phyloP scores from a whole-genome alignment of 2,113 vertebrate genomes.

The Erinaceus europaeus region DNA sequence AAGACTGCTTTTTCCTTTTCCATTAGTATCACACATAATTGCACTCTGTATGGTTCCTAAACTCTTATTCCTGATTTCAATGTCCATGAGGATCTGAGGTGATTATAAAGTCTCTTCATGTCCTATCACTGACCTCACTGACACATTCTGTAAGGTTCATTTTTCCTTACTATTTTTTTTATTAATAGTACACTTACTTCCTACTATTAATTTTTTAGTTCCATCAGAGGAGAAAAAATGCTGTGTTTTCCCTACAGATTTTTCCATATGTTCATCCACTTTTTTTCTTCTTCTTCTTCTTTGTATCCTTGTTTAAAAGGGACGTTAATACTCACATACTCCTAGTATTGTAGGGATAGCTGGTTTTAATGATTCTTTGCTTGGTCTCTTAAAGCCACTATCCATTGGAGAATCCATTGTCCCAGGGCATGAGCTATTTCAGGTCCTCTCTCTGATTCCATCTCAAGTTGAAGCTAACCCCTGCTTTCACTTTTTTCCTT shows the following conservation, averaged over 20 bases:
- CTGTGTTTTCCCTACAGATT: constrained; percentile 68
- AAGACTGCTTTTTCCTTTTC: constrained; percentile 78
- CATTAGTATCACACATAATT: constrained; percentile 76
- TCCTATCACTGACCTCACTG: constrained; percentile 60
- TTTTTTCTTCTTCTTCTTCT: constrained; percentile 40
- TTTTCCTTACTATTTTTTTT: constrained; percentile 53
- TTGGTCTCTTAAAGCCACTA: constrained; percentile 13
- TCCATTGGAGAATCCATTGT: not conserved
- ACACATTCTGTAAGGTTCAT: constrained; percentile 34
- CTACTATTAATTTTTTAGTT: constrained; percentile 64
- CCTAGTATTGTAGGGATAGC: not conserved
- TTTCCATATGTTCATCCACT: constrained; percentile 64
- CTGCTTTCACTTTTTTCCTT: not conserved
- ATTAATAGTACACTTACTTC: constrained; percentile 10
- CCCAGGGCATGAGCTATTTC: not conserved
- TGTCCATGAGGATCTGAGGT: constrained; percentile 53
- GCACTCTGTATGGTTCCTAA: constrained; percentile 76
- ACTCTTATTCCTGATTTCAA: constrained; percentile 58
- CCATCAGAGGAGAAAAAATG: constrained; percentile 50
- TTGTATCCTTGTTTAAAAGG: constrained; percentile 31
- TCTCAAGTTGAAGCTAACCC: not conserved
- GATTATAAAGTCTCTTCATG: constrained; percentile 61
- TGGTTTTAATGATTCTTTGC: constrained; percentile 15
- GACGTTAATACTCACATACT: constrained; percentile 38
- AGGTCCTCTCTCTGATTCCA: not conserved